Conservation (phyloP, 2,797 vertebrate species). For the Leptodactylus fallax region DNA sequence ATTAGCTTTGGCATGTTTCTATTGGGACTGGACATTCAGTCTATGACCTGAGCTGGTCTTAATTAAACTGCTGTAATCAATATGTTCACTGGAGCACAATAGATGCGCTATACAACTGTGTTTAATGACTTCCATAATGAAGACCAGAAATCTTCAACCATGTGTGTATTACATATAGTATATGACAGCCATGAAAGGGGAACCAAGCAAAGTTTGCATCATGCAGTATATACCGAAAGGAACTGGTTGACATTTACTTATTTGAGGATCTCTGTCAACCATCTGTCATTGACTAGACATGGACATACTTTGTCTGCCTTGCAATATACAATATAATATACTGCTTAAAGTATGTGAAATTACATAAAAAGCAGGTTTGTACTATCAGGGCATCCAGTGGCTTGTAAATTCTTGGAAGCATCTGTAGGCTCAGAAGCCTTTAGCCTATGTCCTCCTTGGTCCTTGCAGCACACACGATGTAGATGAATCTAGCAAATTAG, state of each 20-base stretch:
- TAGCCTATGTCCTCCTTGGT: neutral
- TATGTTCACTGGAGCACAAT: neutral
- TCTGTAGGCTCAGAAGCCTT: neutral
- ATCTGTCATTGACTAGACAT: neutral
- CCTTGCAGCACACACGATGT: no score
- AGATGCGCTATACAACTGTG: neutral
- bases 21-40: neutral
- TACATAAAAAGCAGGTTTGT: neutral
- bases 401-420: neutral
- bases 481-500: no score
- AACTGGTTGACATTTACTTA: neutral
- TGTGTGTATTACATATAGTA: neutral
- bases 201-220: neutral
- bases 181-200: neutral
- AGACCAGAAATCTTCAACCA: neutral
- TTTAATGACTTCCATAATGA: slow-evolving; percentile 3
- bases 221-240: neutral
- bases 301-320: neutral
- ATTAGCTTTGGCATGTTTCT: slow-evolving; percentile 1
- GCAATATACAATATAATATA: neutral
- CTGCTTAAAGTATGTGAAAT: neutral
- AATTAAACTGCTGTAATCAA: slow-evolving; percentile 20
- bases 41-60: neutral
- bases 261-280: neutral
- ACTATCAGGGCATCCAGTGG: neutral